Percentiles rank a stretch among this genome's conserved stretches.
Conservation (phyloP, 2,113 vertebrate genomes). For the Tricholaema leucomelas region DNA sequence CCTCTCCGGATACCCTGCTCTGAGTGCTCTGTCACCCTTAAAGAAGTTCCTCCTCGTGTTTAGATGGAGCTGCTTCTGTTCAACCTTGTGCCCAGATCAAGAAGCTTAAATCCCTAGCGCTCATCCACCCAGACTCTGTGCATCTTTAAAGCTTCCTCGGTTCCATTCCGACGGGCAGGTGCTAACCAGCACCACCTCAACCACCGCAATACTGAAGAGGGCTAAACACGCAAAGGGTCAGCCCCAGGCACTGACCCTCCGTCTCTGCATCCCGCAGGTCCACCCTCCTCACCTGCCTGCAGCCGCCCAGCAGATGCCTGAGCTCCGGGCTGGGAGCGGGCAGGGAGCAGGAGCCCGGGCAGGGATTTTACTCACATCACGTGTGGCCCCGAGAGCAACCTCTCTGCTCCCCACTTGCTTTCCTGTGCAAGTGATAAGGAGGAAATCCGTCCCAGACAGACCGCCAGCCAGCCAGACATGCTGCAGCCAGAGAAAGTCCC, state of each 20-base stretch:
- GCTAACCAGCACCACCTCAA: not conserved
- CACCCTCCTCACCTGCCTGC: not conserved
- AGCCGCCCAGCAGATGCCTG: not conserved
- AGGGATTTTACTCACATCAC: not conserved
- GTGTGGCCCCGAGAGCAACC: constrained; percentile 23
- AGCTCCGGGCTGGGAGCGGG: accelerated
- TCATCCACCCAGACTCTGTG: constrained; percentile 28
- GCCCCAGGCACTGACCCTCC: not conserved
- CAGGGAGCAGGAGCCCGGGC: not conserved
- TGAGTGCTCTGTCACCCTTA: too few species aligned
- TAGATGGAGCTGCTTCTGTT: too few species aligned
- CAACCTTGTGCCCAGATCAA: not conserved
- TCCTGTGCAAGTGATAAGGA: constrained; percentile 44
- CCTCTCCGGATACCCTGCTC: too few species aligned
- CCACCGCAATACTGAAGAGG: not conserved
- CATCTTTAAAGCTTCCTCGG: constrained; percentile 16
- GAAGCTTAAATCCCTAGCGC: constrained; percentile 46
- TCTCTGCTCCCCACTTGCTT: constrained; percentile 21
- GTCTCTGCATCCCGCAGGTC: not conserved
- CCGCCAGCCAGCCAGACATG: not conserved
- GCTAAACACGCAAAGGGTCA: not conserved
- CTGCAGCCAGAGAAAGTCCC: not conserved
- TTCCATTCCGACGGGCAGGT: not conserved
- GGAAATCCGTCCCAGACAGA: constrained; percentile 49
- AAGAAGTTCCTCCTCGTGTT: too few species aligned